Evolutionary conservation across 2,797 vertebrate species (phyloP), one percentile per base, ranked within the genome.

Genomic region (Cottoperca gobio): DNA sequence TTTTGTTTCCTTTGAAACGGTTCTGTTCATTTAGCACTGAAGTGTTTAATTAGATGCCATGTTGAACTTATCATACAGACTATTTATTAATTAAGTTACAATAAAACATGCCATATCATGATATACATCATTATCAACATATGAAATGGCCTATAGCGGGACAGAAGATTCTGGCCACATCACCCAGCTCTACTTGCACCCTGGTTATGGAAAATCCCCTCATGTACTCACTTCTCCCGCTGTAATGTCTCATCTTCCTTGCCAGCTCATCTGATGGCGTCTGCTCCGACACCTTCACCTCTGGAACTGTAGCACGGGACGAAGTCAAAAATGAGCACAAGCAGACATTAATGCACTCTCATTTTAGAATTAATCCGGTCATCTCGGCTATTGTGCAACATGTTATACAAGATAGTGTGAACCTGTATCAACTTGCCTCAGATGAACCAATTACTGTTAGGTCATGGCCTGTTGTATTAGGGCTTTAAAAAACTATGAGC

Each of bases 241-340:
- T 96, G 74, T 94, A 93, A 52, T 83, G 86, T 80, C 97, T 95
- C 96, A 99, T 96, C 46, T 96, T 97, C 88, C 98, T 92, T 46
- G 97, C 98, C 40, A 97, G 93, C 85, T 96, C 94, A 9, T 99
- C 98, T 1, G 96, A 97, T 0, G 95, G 95, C 0, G 97, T 99
- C 92, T 95, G 95, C 82, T 98, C 96, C 0, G 98, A 99, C 76
- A 99, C 97, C 64, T 98, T 96, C 78, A 99, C 97, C 3, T 97
- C 96, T 24, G 97, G 91, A 94, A 91, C 87, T 95, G 90, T 0
- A 37, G 66, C 63, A 26, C 40, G 31, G 14, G 21, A 76, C 0
- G 28, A 31, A 60, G 42, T 65, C 5, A 40, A 68, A 45, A 53
- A 24, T 62, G 33, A 83, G 46, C 28, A 17, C 21, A 54, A 50